phyloP scores from a whole-genome alignment of 2,797 vertebrate genomes.

The Coccyzus lansbergi region DNA sequence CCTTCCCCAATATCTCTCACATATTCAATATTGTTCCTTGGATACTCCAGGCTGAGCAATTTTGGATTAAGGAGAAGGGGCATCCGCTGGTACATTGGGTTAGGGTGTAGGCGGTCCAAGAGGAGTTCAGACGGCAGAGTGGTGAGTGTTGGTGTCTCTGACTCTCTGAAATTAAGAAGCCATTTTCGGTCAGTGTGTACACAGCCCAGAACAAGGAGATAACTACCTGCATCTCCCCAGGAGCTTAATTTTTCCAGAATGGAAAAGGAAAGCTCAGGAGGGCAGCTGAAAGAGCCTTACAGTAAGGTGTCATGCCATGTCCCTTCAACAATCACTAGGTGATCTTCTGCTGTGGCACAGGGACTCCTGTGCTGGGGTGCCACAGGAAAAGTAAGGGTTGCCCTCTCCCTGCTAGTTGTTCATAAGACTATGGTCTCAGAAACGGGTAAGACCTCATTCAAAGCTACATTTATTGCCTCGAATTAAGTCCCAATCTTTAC shows the following conservation, averaged over 20 bases:
- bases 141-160: constrained; percentile 86
- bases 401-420: fast-evolving
- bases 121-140: constrained; percentile 93
- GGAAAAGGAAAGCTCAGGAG: not conserved
- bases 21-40: constrained; percentile 97
- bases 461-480: not conserved
- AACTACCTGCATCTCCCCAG: not conserved
- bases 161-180: constrained; percentile 71
- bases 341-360: not conserved
- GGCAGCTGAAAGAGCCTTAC: not conserved
- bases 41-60: constrained; percentile 93
- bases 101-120: constrained; percentile 93
- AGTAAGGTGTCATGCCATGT: not conserved
- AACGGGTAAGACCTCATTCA: not conserved
- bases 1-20: constrained; percentile 97
- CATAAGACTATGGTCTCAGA: not conserved
- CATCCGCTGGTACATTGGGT: constrained; percentile 98
- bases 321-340: not conserved
- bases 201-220: not conserved
- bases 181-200: not conserved
- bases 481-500: constrained; percentile 64
- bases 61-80: constrained; percentile 95
- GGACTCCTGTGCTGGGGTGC: not conserved
- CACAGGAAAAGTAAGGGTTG: not conserved
- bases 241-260: not conserved